A percentile compares a stretch with the other conserved stretches of the same genome.
phyloP scores from a whole-genome alignment of 2,888 invertebrate species.

The Tachina grossa region DNA sequence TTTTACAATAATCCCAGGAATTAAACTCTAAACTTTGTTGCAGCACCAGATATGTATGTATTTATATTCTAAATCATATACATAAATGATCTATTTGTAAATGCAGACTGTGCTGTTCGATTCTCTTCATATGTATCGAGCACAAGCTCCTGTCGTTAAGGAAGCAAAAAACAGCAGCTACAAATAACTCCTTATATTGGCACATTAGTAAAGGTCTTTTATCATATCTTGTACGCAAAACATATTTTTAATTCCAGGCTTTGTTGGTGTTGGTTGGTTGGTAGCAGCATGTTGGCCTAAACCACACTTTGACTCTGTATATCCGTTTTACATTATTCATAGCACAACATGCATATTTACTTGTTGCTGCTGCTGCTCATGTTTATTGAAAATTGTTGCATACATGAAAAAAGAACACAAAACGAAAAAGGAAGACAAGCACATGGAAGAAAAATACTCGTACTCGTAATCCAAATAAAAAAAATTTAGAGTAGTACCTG shows the following conservation, averaged over 20 bases:
- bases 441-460: slow-evolving; percentile 17
- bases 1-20: slow-evolving; percentile 45
- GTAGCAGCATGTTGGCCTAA: slow-evolving; percentile 22
- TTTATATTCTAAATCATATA: not conserved
- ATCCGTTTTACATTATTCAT: slow-evolving; percentile 62
- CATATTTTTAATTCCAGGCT: not conserved
- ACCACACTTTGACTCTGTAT: slow-evolving; percentile 7
- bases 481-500: slow-evolving; percentile 66
- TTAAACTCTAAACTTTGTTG: slow-evolving; percentile 69
- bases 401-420: not conserved
- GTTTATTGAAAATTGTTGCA: slow-evolving; percentile 67
- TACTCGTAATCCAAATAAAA: slow-evolving; percentile 1
- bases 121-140: slow-evolving; percentile 18
- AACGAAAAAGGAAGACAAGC: not conserved
- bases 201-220: slow-evolving; percentile 69
- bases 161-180: slow-evolving; percentile 12
- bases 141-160: not conserved
- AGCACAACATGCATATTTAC: slow-evolving; percentile 65
- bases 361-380: slow-evolving; percentile 62
- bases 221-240: slow-evolving; percentile 53
- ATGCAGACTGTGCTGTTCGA: slow-evolving; percentile 3
- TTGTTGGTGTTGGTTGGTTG: not conserved
- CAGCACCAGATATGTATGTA: not conserved
- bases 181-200: slow-evolving; percentile 68
- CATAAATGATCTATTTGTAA: slow-evolving; percentile 54